Percentiles rank a stretch among this genome's conserved stretches.
phyloP scores from a whole-genome alignment of 2,888 invertebrate genomes.

The Caenorhabditis doughertyi region DNA sequence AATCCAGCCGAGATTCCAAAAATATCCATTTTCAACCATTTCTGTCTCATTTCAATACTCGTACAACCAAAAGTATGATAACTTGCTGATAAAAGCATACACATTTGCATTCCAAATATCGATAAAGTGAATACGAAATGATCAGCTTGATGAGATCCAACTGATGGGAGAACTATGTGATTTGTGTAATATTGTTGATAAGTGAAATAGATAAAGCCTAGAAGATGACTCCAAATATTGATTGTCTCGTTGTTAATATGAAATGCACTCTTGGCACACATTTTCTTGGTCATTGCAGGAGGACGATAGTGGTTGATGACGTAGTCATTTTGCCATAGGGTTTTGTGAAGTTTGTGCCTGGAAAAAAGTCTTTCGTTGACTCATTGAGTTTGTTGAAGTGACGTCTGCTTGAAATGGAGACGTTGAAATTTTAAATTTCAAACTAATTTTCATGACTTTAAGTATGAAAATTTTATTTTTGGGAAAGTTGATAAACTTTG shows the following conservation, averaged over 20 bases:
- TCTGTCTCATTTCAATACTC: constrained; percentile 90
- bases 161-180: constrained; percentile 86
- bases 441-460: too few species aligned
- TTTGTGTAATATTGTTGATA: constrained; percentile 91
- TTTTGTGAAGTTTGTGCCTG: constrained; percentile 70
- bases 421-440: too few species aligned
- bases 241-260: constrained; percentile 98
- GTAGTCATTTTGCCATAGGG: constrained; percentile 81
- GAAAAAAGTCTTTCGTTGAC: too few species aligned
- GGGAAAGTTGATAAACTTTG: too few species aligned
- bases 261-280: constrained; percentile 93
- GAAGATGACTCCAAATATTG: constrained; percentile 96
- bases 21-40: constrained; percentile 92
- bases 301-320: constrained; percentile 79
- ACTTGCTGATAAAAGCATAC: constrained; percentile 93
- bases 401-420: too few species aligned
- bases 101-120: constrained; percentile 93
- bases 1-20: constrained; percentile 95
- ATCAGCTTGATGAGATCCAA: constrained; percentile 89
- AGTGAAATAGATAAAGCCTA: constrained; percentile 87
- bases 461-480: too few species aligned
- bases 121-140: constrained; percentile 91
- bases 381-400: too few species aligned
- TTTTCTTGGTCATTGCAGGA: constrained; percentile 87
- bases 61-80: constrained; percentile 96